Conservation (phyloP, 2,888 invertebrate genomes). For the Luperina nickerlii region DNA sequence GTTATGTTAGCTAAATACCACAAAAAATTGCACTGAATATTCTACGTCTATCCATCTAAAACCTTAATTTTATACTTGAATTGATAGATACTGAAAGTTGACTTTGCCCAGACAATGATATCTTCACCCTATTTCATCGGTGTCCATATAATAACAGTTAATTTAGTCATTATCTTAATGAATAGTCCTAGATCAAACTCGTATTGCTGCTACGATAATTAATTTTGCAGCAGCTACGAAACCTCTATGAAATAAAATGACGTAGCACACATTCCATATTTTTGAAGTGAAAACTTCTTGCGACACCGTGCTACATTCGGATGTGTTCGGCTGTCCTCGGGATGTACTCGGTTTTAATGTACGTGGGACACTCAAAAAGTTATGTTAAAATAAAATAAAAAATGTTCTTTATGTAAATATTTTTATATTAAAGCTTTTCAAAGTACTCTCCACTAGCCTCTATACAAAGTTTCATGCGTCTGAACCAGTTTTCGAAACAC, state of each 20-base stretch:
- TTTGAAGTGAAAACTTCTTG: not conserved
- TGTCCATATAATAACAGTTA: not conserved
- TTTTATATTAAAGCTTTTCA: no score
- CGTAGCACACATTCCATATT: not conserved
- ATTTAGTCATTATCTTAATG: not conserved
- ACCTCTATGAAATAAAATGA: not conserved
- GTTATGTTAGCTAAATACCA: not conserved
- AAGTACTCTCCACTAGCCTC: no score
- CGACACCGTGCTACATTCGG: no score
- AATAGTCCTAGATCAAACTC: not conserved
- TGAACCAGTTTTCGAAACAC: no score
- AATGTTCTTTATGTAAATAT: no score
- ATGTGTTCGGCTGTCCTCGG: no score
- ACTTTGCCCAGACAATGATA: not conserved
- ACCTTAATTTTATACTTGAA: not conserved
- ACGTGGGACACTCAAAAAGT: no score
- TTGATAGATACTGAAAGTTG: not conserved
- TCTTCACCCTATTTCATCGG: not conserved
- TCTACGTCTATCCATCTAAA: fast-evolving
- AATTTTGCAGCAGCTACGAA: conserved; percentile 2
- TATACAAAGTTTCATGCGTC: no score
- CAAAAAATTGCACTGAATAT: not conserved
- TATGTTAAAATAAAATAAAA: no score
- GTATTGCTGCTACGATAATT: not conserved
- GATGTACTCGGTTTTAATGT: no score